Evolutionary conservation across 2,113 vertebrate species (phyloP).

Genomic region (Nestor notabilis): DNA sequence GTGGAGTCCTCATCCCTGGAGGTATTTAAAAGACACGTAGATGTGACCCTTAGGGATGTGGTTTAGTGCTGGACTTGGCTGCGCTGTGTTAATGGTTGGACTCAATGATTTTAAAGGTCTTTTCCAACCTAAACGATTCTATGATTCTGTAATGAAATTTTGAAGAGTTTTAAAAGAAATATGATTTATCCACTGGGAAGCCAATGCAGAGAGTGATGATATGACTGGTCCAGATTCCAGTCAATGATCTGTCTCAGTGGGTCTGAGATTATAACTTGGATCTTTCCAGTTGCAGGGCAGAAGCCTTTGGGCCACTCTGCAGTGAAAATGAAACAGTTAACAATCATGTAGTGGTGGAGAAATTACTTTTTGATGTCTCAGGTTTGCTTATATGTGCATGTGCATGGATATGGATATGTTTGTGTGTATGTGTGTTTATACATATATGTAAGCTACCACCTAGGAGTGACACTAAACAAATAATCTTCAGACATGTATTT

Average conservation of each 20-base stretch:
- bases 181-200: not conserved
- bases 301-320: not conserved
- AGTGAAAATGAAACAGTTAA: not conserved
- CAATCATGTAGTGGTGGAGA: not conserved
- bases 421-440: not conserved
- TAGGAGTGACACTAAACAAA: not conserved
- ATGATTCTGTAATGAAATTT: not conserved
- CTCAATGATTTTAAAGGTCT: not conserved
- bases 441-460: not conserved
- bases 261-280: not conserved
- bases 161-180: not conserved
- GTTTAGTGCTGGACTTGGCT: not conserved
- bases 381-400: not conserved
- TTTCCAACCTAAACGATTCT: not conserved
- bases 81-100: not conserved
- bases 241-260: not conserved
- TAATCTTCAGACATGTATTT: not conserved
- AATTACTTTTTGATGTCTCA: not conserved
- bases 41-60: not conserved
- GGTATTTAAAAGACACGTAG: not conserved
- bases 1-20: not conserved
- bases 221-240: not conserved
- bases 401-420: not conserved
- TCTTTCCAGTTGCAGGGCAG: not conserved
- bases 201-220: not conserved